These are phyloP conservation scores for Pseudanteris insignis DNA, from an alignment of 2,888 invertebrate species.

Conservation along the genomic window DNA sequence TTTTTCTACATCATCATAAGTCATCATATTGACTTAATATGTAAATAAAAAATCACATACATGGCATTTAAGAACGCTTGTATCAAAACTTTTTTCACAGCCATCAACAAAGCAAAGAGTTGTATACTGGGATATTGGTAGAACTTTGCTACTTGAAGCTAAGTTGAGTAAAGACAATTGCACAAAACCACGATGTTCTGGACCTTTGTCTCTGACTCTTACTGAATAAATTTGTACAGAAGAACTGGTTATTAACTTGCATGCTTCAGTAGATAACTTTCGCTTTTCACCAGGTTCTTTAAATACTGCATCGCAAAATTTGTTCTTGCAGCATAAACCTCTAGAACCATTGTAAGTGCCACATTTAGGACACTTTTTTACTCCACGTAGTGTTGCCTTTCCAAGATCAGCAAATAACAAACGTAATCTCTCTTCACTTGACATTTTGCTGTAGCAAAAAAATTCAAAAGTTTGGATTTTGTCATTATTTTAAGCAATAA, in stretches of 20 bases:
- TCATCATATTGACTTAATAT: no score
- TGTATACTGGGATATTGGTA: slow-evolving; percentile 63
- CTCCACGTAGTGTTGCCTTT: slow-evolving; percentile 75
- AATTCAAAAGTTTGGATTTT: no score
- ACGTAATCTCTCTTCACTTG: slow-evolving; percentile 64
- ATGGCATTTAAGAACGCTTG: slow-evolving; percentile 70
- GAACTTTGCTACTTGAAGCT: slow-evolving; percentile 62
- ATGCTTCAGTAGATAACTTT: slow-evolving; percentile 73
- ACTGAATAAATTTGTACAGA: slow-evolving; percentile 76
- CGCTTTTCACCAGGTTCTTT: slow-evolving; percentile 71
- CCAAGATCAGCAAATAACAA: slow-evolving; percentile 70
- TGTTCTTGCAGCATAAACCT: slow-evolving; percentile 78
- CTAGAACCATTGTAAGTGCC: slow-evolving; percentile 80
- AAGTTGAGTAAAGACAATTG: slow-evolving; percentile 66
- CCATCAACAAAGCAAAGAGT: slow-evolving; percentile 71
- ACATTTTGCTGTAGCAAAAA: no score
- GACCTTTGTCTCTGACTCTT: slow-evolving; percentile 74
- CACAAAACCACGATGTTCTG: slow-evolving; percentile 79
- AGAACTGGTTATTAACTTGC: slow-evolving; percentile 73
- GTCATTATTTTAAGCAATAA: no score
- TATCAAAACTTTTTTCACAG: slow-evolving; percentile 70
- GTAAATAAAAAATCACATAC: no score
- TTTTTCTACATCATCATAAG: no score
- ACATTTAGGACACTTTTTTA: slow-evolving; percentile 80
- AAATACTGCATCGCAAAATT: slow-evolving; percentile 74